Percentiles rank a stretch among this genome's conserved stretches.
Conservation (phyloP, 2,888 invertebrate species). For the Seira musarum region DNA sequence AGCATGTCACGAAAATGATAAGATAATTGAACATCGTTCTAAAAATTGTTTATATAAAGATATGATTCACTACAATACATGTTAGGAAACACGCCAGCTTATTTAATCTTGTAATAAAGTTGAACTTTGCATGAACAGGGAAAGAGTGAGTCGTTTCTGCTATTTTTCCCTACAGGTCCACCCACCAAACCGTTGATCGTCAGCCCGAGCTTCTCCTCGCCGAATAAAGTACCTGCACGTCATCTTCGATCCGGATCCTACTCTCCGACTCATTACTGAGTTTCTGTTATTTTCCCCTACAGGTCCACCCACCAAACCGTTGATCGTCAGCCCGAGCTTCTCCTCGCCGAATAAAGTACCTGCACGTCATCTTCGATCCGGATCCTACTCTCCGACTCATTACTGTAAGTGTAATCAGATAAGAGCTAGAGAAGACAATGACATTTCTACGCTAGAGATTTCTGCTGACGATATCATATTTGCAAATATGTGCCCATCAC, state of each 20-base stretch:
- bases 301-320: conserved; percentile 60
- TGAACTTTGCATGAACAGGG: no score
- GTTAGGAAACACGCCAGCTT: neutral
- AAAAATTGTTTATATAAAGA: conserved; percentile 6
- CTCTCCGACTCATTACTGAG: conserved; percentile 60
- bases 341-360: conserved; percentile 60
- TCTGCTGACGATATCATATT: neutral
- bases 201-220: conserved; percentile 60
- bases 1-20: conserved; percentile 7
- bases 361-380: conserved; percentile 58
- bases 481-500: neutral
- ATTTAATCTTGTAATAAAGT: conserved; percentile 7
- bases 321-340: conserved; percentile 60
- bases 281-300: no score
- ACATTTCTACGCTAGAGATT: neutral
- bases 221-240: conserved; percentile 61
- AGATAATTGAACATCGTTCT: conserved; percentile 1
- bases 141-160: no score
- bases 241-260: conserved; percentile 59
- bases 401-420: conserved; percentile 53
- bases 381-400: conserved; percentile 61
- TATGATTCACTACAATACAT: neutral
- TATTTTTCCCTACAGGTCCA: conserved; percentile 23
- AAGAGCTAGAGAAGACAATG: neutral
- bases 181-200: conserved; percentile 57